These are phyloP conservation scores for Oryzias woworae DNA, from an alignment of 2,113 vertebrate genomes.

Conservation along the genomic window DNA sequence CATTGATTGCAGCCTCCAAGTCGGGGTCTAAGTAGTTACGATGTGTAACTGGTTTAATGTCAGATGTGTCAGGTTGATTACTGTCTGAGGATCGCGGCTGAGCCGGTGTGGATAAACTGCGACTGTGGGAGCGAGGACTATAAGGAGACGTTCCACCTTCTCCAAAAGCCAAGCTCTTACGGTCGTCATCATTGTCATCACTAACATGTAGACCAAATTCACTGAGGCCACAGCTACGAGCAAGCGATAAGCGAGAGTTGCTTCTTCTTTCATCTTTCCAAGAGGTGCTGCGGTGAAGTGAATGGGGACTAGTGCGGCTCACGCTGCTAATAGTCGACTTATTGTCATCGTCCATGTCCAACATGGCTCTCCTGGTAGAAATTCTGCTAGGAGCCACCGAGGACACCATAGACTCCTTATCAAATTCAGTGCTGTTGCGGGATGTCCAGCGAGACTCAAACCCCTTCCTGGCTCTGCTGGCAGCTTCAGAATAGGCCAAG, in stretches of 20 bases:
- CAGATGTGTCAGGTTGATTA: conserved; percentile 43
- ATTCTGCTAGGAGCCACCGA: conserved; percentile 81
- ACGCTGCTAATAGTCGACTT: conserved; percentile 83
- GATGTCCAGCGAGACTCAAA: conserved; percentile 86
- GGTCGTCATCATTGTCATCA: conserved; percentile 79
- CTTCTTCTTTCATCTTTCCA: conserved; percentile 78
- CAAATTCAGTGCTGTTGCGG: conserved; percentile 78
- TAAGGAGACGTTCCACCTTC: conserved; percentile 72
- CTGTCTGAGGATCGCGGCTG: conserved; percentile 72
- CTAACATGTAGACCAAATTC: conserved; percentile 73
- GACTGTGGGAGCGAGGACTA: conserved; percentile 81
- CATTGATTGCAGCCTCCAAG: conserved; percentile 93
- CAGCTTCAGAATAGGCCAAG: conserved; percentile 81
- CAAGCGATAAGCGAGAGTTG: conserved; percentile 79
- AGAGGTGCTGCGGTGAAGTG: conserved; percentile 80
- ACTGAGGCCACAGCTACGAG: conserved; percentile 82
- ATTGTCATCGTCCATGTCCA: conserved; percentile 80
- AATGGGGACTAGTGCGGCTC: conserved; percentile 80
- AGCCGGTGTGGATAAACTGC: conserved; percentile 87
- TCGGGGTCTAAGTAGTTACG: conserved; percentile 92
- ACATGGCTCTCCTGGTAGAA: conserved; percentile 74
- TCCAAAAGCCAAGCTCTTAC: conserved; percentile 73
- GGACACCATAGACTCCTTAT: conserved; percentile 81
- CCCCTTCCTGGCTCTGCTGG: conserved; percentile 80
- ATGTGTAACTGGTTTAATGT: conserved; percentile 75